Conservation (phyloP, 1,140 invertebrate species). For the Phortica variegata region DNA sequence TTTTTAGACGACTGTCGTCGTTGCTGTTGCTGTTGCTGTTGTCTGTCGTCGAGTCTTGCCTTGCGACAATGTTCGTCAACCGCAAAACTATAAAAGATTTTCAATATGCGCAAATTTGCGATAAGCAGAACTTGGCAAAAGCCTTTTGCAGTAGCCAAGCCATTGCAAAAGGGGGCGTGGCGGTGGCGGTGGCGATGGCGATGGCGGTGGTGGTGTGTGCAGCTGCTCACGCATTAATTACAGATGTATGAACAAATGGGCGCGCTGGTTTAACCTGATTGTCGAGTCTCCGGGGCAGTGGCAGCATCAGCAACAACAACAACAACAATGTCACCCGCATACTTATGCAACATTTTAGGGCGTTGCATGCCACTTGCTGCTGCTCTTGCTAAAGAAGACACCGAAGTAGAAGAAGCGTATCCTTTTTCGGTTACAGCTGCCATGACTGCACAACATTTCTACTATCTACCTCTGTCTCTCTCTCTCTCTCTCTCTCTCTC, state of each 20-base stretch:
- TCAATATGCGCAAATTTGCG: slow-evolving; percentile 42
- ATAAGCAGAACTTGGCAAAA: slow-evolving; percentile 19
- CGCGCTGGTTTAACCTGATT: no score
- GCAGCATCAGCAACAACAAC: no score
- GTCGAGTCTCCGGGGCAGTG: slow-evolving; percentile 12
- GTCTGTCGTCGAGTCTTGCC: background rate
- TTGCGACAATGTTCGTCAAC: slow-evolving; percentile 40
- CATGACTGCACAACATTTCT: no score
- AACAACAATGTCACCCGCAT: no score
- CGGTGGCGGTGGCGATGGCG: background rate
- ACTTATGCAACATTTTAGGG: no score
- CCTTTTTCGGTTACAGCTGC: no score
- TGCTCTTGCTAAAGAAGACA: background rate
- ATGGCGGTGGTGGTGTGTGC: slow-evolving; percentile 23
- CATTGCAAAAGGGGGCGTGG: background rate
- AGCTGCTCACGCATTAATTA: slow-evolving; percentile 53
- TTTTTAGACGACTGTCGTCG: slow-evolving; percentile 36
- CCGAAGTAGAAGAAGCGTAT: no score
- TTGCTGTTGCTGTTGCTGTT: background rate
- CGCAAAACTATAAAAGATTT: slow-evolving; percentile 53
- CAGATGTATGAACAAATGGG: slow-evolving; percentile 31
- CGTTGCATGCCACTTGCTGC: slow-evolving; percentile 3
- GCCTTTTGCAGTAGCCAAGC: no score
- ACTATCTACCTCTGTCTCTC: no score
- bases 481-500: no score